phyloP scores from a whole-genome alignment of 2,888 invertebrate genomes.

The Eustalomyia histrio region DNA sequence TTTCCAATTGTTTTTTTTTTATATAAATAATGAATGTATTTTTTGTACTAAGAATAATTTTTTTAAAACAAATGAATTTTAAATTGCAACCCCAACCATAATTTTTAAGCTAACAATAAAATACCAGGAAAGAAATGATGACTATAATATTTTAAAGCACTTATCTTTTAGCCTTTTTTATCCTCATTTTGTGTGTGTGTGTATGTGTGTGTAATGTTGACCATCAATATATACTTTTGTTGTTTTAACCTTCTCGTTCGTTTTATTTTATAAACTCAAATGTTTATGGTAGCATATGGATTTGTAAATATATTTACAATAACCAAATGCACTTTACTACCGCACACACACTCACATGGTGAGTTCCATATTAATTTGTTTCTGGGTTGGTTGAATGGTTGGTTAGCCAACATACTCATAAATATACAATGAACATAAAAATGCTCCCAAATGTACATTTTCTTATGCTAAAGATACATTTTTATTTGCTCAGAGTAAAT shows the following conservation, averaged over 20 bases:
- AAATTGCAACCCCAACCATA: not conserved
- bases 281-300: slow-evolving; percentile 62
- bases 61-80: not conserved
- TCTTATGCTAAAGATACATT: slow-evolving; percentile 42
- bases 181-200: slow-evolving; percentile 14
- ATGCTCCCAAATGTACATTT: slow-evolving; percentile 61
- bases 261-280: slow-evolving; percentile 48
- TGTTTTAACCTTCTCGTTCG: slow-evolving; percentile 39
- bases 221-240: slow-evolving; percentile 40
- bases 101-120: slow-evolving; percentile 32
- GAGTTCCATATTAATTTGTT: not conserved
- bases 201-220: slow-evolving; percentile 28
- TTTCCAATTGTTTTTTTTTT: no score
- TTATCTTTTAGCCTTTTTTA: slow-evolving; percentile 42
- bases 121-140: slow-evolving; percentile 53
- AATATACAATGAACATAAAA: slow-evolving; percentile 54
- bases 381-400: slow-evolving; percentile 20
- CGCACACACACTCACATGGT: not conserved
- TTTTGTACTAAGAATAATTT: not conserved
- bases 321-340: slow-evolving; percentile 52
- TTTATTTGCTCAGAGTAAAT: slow-evolving; percentile 58
- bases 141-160: slow-evolving; percentile 54
- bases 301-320: slow-evolving; percentile 45
- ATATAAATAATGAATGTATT: not conserved
- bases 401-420: slow-evolving; percentile 53